phyloP scores from a whole-genome alignment of 92 coral and sea anemone genomes.

The Bergia sp. region DNA sequence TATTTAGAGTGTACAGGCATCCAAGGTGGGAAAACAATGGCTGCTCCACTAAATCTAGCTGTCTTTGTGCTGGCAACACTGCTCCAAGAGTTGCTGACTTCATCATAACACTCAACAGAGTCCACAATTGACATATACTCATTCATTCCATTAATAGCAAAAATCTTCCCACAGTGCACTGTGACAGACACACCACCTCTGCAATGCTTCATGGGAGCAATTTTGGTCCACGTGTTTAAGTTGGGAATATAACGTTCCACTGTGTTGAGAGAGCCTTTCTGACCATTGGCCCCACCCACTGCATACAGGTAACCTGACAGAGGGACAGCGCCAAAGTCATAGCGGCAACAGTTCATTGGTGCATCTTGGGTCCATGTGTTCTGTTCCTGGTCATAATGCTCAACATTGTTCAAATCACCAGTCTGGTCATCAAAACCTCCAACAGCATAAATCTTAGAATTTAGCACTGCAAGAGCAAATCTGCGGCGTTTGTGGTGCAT shows the following conservation, averaged over 20 bases:
- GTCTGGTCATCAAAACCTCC: slow-evolving; percentile 96
- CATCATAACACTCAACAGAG: slow-evolving; percentile 91
- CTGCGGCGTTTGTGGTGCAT: slow-evolving; percentile 95
- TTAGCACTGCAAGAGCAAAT: slow-evolving; percentile 82
- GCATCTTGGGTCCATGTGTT: slow-evolving; percentile 86
- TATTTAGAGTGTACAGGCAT: slow-evolving; percentile 39
- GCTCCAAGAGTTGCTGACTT: slow-evolving; percentile 84
- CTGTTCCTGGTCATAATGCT: slow-evolving; percentile 72
- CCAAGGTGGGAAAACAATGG: slow-evolving; percentile 72
- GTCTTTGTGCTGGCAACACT: slow-evolving; percentile 86
- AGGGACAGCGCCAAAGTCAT: slow-evolving; percentile 92
- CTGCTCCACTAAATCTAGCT: slow-evolving; percentile 97
- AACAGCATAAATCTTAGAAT: slow-evolving; percentile 82
- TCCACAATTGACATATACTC: slow-evolving; percentile 97
- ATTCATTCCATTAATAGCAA: slow-evolving; percentile 98
- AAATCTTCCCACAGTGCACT: slow-evolving; percentile 94
- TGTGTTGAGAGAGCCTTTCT: slow-evolving; percentile 85
- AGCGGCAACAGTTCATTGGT: slow-evolving; percentile 83
- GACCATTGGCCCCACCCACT: slow-evolving; percentile 97
- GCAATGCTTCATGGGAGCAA: slow-evolving; percentile 89
- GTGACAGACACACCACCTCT: slow-evolving; percentile 94
- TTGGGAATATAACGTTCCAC: slow-evolving; percentile 92
- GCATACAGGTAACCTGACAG: slow-evolving; percentile 91
- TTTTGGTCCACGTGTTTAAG: slow-evolving; percentile 77
- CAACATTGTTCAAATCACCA: slow-evolving; percentile 86